Evolutionary conservation across 2,113 vertebrate species (phyloP), one percentile per base, ranked within the genome.

Genomic region (Tympanuchus pallidicinctus): DNA sequence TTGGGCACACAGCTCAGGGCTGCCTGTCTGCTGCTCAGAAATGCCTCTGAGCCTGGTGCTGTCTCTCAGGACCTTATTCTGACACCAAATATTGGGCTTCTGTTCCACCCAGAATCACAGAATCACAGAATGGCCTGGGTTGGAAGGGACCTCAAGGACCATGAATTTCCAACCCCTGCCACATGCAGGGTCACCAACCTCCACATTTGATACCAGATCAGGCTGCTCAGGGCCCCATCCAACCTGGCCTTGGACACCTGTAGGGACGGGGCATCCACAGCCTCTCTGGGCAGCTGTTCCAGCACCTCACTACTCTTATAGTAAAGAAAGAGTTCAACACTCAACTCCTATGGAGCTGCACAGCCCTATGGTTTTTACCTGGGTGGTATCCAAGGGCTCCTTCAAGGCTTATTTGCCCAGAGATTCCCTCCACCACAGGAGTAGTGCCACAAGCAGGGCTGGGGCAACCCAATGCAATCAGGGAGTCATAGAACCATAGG

Each of bases 41-140:
- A 18, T 5, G n/a, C 18, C 14, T 38, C 48, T 3, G 24, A 38
- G n/a, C 42, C 54, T 27, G 19, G 4, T 0, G 0, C 10, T 34
- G 42, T 48, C 22, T n/a, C 63, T 25, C 19, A 15, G 69, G 19
- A 11, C 8, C 8, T 28, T 19, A 2, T 48, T 27, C 73, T 59
- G 27, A 40, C 50, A 11, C 6, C 50, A 59, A 10, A 45, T 6
- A 0, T 1, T 11, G 10, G 42, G 11, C 8, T n/a, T 81, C 70
- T 67, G 25, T 27, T n/a, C 60, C 36, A 6, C 8, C 15, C 30
- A 7, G 42, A 43, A 43, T 43, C 40, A 43, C 42, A 43, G 42
- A 43, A 43, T 43, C 42, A 43, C 42, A 17, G 42, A 43, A 43
- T 43, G 42, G 42, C 42, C 42, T 7, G 42, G 15, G 42, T 43